Evolutionary conservation across 92 coral and sea anemone species (phyloP).

Genomic region (Umimayanthus chanpuru): DNA sequence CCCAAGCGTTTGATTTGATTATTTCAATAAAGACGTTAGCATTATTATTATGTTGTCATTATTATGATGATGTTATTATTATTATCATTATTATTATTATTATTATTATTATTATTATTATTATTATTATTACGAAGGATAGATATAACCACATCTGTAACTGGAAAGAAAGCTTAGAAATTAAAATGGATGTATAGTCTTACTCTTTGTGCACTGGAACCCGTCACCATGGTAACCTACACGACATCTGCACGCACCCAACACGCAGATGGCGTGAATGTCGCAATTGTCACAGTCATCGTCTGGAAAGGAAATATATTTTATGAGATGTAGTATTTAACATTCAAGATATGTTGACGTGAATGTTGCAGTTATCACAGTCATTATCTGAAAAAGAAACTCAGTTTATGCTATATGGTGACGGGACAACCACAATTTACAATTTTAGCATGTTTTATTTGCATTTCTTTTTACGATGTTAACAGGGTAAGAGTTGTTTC

Average conservation of each 20-base stretch:
- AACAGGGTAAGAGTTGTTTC: background rate
- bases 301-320: constrained; percentile 46
- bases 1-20: too few species aligned
- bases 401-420: too few species aligned
- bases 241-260: constrained; percentile 95
- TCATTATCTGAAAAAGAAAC: too few species aligned
- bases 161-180: too few species aligned
- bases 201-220: constrained; percentile 81
- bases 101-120: too few species aligned
- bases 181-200: constrained; percentile 25
- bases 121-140: too few species aligned
- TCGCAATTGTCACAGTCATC: constrained; percentile 98
- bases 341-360: background rate
- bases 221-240: constrained; percentile 95
- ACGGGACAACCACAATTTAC: background rate
- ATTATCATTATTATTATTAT: too few species aligned
- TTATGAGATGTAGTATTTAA: background rate
- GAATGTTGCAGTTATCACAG: background rate
- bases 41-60: too few species aligned
- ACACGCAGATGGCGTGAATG: constrained; percentile 84
- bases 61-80: too few species aligned
- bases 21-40: too few species aligned
- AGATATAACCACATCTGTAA: too few species aligned
- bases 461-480: background rate
- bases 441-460: background rate